Evolutionary conservation across 2,888 invertebrate species (phyloP).

Genomic region (Pardosa pseudoannulata): DNA sequence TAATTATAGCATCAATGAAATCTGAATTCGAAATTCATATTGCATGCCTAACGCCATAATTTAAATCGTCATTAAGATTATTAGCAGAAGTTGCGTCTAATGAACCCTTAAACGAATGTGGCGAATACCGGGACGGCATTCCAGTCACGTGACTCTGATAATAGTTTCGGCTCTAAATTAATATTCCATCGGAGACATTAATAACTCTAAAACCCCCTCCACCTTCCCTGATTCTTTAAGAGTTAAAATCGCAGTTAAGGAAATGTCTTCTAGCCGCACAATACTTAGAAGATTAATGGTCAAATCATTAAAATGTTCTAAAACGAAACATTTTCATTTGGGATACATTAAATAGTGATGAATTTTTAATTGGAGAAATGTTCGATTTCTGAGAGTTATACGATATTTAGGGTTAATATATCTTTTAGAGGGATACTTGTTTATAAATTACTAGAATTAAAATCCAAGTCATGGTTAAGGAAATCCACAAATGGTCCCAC

Average conservation of each 20-base stretch:
- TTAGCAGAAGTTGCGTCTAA: neutral
- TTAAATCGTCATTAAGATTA: constrained; percentile 9
- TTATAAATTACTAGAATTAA: no score
- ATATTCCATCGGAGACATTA: neutral
- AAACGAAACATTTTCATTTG: no score
- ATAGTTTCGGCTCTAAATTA: neutral
- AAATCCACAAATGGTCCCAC: no score
- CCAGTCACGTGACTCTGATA: neutral
- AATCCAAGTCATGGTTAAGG: no score
- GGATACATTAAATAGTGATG: no score
- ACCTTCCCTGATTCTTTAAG: neutral
- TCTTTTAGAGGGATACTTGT: no score
- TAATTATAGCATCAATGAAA: neutral
- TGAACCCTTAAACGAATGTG: neutral
- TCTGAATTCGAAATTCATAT: constrained; percentile 2
- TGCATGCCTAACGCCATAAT: neutral
- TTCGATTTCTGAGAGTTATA: no score
- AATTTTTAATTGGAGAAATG: no score
- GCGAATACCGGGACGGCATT: neutral
- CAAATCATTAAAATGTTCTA: no score
- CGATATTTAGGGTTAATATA: no score
- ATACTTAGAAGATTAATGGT: no score
- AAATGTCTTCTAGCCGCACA: neutral
- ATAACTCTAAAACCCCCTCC: no score
- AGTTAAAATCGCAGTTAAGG: neutral